Base-by-base conservation (phyloP, 2,797 vertebrate species). In the Psittacula echo region DNA sequence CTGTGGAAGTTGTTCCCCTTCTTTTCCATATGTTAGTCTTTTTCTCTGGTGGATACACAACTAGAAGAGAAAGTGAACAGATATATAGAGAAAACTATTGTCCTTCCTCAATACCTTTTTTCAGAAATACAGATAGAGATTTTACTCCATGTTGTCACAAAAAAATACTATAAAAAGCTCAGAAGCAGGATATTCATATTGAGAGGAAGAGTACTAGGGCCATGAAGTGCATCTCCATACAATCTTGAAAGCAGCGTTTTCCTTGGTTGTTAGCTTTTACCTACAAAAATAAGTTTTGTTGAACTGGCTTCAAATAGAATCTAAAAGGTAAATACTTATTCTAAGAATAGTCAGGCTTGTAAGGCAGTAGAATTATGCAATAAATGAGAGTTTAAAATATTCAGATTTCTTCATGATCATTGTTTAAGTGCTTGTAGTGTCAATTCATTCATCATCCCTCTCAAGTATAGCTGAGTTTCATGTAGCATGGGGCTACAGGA, bases 251-350 rank as follows among this genome's bases (percentile, higher is more conserved):
- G 26, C 12, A 64, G 1, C 5, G 29, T 90, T 91, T 81, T 12
- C 14, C 17, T 45, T 20, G 73, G 44, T 42, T 90, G 12, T 13
- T 66, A 54, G 13, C 0, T 1, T 72, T 91, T 91, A 41, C 32
- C 11, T 61, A 21, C 22, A 71, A 50, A 76, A 66, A 21, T 11
- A 80, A 80, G 4, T 3, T 62, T 73, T 94, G 41, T 75, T 90
- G 32, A 88, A 94, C 60, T 91, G 51, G 5, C 29, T 91, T 90
- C 50, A 90, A 66, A 93, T n/a, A 56, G 73, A 89, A 91, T 39
- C 21, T 60, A 41, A 91, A 93, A 88, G 47, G 17, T 86, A 86
- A 85, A 88, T 76, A 76, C 10, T 87, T 81, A 81, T 32, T 37
- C 41, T 56, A 66, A 78, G 11, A 72, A 56, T 27, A 75, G 30